Evolutionary conservation across 2,113 vertebrate genomes (phyloP).

Genomic region (Petromus typicus): DNA sequence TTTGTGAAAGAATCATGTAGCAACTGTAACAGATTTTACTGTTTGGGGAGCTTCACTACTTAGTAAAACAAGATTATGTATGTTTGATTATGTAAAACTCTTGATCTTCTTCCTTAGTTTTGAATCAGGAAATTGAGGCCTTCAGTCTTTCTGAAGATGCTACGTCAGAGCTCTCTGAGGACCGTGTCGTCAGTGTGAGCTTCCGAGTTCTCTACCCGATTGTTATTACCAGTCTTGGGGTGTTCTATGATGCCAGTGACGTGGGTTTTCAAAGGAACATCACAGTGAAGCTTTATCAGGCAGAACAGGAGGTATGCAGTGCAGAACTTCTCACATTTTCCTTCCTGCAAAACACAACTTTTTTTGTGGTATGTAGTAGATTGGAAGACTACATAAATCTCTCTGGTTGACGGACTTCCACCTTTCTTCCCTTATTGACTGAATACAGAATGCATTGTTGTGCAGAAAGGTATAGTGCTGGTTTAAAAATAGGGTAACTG

Average conservation of each 20-base stretch:
- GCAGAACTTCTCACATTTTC: background rate
- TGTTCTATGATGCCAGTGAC: conserved; percentile 89
- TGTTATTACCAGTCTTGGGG: conserved; percentile 95
- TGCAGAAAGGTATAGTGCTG: background rate
- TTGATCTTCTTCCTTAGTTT: conserved; percentile 81
- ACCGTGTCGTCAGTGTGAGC: conserved; percentile 92
- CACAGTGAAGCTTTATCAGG: conserved; percentile 95
- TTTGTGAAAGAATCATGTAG: conserved; percentile 10
- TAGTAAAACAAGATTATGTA: background rate
- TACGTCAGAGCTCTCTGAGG: conserved; percentile 88
- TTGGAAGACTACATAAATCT: background rate
- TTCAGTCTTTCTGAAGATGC: conserved; percentile 89
- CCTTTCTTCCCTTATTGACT: background rate
- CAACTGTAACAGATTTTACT: conserved; percentile 6
- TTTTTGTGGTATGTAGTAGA: background rate
- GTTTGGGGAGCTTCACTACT: accelerated
- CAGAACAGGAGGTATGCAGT: conserved; percentile 94
- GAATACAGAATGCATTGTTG: background rate
- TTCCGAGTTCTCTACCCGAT: conserved; percentile 97
- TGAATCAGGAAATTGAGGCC: conserved; percentile 92
- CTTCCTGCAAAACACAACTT: background rate
- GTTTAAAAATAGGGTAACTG: background rate
- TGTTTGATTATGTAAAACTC: background rate
- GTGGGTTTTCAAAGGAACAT: conserved; percentile 93
- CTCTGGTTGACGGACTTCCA: background rate